phyloP scores from a whole-genome alignment of 2,797 vertebrate species.

The Muscicapa comitata region DNA sequence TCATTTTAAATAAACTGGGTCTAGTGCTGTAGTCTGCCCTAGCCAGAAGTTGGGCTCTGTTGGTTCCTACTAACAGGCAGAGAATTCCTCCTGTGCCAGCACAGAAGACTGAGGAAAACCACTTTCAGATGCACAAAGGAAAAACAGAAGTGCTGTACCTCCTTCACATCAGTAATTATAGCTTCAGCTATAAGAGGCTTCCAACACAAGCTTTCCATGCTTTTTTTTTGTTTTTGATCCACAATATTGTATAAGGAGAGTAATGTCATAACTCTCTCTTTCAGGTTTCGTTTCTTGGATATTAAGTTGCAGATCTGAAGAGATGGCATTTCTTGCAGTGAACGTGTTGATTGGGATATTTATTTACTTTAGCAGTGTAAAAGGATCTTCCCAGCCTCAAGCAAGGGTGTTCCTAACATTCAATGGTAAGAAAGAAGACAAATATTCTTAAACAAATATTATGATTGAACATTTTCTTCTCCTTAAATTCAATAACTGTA shows the following conservation, averaged over 20 bases:
- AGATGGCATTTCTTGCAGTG: constrained; percentile 71
- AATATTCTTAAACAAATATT: constrained; percentile 50
- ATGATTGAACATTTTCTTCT: constrained; percentile 16
- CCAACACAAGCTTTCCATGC: not conserved
- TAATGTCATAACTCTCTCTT: constrained; percentile 53
- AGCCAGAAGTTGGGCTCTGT: not conserved
- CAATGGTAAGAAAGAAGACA: constrained; percentile 76
- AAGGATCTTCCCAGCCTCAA: constrained; percentile 78
- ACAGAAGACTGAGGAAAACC: not conserved
- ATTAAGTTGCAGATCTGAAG: constrained; percentile 57
- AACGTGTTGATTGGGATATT: constrained; percentile 70
- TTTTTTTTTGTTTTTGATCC: not conserved
- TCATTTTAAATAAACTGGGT: constrained; percentile 43
- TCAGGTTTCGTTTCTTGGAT: constrained; percentile 72
- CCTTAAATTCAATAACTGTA: not conserved
- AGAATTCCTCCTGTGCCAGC: not conserved
- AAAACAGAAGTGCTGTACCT: constrained; percentile 3
- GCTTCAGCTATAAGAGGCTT: not conserved
- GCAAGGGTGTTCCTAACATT: constrained; percentile 79
- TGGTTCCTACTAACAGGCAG: not conserved
- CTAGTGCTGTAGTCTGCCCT: not conserved
- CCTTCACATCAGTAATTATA: not conserved
- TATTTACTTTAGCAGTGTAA: constrained; percentile 66
- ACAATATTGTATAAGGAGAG: not conserved
- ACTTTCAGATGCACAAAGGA: not conserved